Base-by-base conservation (phyloP, 2,113 vertebrate genomes). In the Crocuta crocuta region DNA sequence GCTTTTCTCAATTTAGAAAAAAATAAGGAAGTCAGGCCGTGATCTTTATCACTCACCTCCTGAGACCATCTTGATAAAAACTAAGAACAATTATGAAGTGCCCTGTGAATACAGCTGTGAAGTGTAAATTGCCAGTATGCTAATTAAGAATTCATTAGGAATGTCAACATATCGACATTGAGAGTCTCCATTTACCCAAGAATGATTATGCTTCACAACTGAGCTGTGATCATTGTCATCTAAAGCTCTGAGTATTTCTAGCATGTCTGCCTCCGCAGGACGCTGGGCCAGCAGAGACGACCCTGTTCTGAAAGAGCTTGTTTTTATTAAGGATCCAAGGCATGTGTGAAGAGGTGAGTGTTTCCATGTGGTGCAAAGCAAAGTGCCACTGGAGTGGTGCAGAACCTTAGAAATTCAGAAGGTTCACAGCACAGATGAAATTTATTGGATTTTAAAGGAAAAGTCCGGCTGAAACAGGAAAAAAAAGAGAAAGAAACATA, bases 11-110 rank as follows among this genome's bases (percentile, higher is more conserved):
- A 28, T 68, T 39, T 50, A 21, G 55, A 31, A 23, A 68, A 61
- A 39, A 66, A 85, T 31, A 26, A 68, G 50, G 28, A 58, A 76
- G 10, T 39, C 39, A 39, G 7, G n/a, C 15, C 79, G 70, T 74
- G 48, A 4, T 74, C 17, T 82, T 45, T 43, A 33, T 63, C 4
- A 13, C 24, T 66, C 23, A 82, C 26, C 16, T 58, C n/a, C 70
- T 53, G 53, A 81, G 94, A 71, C 21, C 13, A 78, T 86, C 66
- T 82, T 61, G 79, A 74, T 70, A 63, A 90, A 92, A 95, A 81
- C 66, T 63, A 33, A 74, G 74, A 48, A 50, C 31, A n/a, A 73
- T 26, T 55, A 17, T 58, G 53, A 70, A 24, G 26, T n/a, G 26
- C 39, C 73, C 61, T 10, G 33, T 35, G 82, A 86, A 61, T 45